Conservation (phyloP, 2,113 vertebrate genomes). For the Lycocorax pyrrhopterus region DNA sequence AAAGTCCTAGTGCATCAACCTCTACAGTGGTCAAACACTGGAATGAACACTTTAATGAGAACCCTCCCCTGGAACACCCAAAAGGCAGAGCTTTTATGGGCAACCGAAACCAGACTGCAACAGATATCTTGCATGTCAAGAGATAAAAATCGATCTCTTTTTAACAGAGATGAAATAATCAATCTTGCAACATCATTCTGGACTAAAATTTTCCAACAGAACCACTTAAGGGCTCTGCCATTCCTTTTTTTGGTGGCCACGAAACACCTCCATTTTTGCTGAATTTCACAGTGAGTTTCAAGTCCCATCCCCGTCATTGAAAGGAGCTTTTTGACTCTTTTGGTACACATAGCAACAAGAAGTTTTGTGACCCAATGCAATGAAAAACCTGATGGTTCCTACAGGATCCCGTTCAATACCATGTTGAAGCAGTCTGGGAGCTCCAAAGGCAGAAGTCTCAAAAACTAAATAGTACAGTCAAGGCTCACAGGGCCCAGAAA, state of each 20-base stretch:
- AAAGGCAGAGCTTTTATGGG: background rate
- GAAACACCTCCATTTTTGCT: background rate
- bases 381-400: background rate
- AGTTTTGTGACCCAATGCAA: background rate
- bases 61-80: rapidly evolving
- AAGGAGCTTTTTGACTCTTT: background rate
- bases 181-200: background rate
- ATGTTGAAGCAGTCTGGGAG: rapidly evolving
- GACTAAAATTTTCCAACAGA: background rate
- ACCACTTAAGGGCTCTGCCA: background rate
- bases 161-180: background rate
- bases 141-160: background rate
- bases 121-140: background rate
- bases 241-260: background rate
- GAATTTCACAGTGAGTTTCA: background rate
- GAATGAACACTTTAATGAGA: background rate
- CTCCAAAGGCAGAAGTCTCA: background rate
- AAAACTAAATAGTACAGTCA: background rate
- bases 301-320: background rate
- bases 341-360: background rate
- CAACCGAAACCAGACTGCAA: background rate
- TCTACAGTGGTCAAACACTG: background rate
- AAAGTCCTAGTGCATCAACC: background rate
- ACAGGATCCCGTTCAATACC: background rate
- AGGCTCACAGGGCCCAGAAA: background rate